Evolutionary conservation across 2,113 vertebrate genomes (phyloP).

Genomic region (Motacilla tschutschensis): DNA sequence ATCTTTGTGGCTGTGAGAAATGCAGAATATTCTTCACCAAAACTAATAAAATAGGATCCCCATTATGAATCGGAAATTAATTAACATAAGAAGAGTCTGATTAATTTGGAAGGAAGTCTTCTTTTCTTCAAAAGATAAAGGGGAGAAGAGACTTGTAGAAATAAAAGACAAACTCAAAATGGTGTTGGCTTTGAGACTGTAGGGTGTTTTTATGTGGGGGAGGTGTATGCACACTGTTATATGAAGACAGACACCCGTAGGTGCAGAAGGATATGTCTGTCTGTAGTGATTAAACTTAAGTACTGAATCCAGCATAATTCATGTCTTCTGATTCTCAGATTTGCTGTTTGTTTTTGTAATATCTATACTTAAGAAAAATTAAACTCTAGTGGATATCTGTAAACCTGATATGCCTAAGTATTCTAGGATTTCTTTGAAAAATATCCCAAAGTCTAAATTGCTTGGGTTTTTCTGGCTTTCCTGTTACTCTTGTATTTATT

Average conservation of each 20-base stretch:
- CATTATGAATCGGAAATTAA: background rate
- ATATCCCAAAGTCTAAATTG: rapidly evolving
- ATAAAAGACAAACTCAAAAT: background rate
- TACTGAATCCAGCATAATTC: background rate
- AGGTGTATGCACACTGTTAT: rapidly evolving
- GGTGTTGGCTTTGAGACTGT: background rate
- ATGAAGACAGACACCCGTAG: background rate
- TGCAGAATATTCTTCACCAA: background rate
- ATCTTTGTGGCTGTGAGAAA: background rate
- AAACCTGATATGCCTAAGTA: background rate
- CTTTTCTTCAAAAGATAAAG: background rate
- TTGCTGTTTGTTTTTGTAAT: background rate
- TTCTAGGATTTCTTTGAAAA: background rate
- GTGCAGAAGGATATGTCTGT: rapidly evolving
- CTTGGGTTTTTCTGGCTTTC: background rate
- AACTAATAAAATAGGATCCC: background rate
- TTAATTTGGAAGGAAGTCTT: background rate
- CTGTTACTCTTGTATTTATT: background rate
- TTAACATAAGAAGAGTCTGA: background rate
- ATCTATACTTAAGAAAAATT: background rate
- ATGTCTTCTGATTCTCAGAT: background rate
- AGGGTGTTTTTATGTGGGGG: background rate
- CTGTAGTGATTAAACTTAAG: background rate
- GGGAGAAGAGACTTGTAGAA: background rate
- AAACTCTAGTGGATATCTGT: background rate